phyloP scores from a whole-genome alignment of 2,797 vertebrate genomes.

The Enteromius paludinosus region DNA sequence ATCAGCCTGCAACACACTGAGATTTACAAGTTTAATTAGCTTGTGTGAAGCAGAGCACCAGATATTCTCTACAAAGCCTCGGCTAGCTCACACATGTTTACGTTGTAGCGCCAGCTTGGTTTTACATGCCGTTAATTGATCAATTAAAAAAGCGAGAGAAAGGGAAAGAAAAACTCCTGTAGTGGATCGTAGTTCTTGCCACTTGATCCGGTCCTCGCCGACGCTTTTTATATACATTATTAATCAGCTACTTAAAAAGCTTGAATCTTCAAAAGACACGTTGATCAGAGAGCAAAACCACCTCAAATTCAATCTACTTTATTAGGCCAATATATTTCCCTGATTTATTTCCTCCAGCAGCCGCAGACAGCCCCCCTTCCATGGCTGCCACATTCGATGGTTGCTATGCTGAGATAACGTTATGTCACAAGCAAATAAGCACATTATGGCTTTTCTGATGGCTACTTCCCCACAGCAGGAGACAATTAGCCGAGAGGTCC shows the following conservation, averaged over 20 bases:
- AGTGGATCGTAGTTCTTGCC: constrained; percentile 25
- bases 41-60: constrained; percentile 15
- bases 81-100: constrained; percentile 40
- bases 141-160: constrained; percentile 50
- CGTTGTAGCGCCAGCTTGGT: constrained; percentile 35
- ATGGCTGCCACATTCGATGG: constrained; percentile 49
- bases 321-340: constrained; percentile 56
- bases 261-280: constrained; percentile 53
- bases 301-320: constrained; percentile 51
- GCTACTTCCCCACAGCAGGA: constrained; percentile 49
- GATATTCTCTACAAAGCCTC: constrained; percentile 33
- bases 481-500: constrained; percentile 55
- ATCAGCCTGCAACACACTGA: constrained; percentile 32
- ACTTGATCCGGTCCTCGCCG: constrained; percentile 35
- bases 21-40: constrained; percentile 46
- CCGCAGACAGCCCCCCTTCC: constrained; percentile 6
- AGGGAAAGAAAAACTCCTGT: constrained; percentile 36
- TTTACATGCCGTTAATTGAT: constrained; percentile 49
- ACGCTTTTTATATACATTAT: constrained; percentile 52
- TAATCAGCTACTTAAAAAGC: constrained; percentile 56
- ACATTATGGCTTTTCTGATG: constrained; percentile 58
- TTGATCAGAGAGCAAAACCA: constrained; percentile 46
- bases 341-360: constrained; percentile 52
- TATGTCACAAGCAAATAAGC: constrained; percentile 55
- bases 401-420: constrained; percentile 46